Evolutionary conservation across 2,888 invertebrate species (phyloP), one percentile per base, ranked within the genome.

Genomic region (Pardosa pseudoannulata): DNA sequence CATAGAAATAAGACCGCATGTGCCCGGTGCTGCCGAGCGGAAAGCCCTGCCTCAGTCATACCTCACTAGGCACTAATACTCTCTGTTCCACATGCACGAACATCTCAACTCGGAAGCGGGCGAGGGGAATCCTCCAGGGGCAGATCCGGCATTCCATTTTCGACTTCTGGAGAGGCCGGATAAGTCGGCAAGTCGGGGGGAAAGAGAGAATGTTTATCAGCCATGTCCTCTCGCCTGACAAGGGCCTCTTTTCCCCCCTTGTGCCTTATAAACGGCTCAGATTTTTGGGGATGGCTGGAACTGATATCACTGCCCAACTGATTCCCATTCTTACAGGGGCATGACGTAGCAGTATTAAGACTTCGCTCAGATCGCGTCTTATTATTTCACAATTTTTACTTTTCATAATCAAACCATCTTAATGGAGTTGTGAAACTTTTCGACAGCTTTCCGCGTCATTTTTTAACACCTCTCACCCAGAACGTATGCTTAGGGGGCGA

Each of bases 1-100:
- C 23, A 2, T 46, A 1, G 3, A 56, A 56, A 56, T 56, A 56
- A 56, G 6, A 56, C 16, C 56, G 23, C 23, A 56, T 56, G 23
- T 23, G 23, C 23, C 56, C 16, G 5, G 23, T 5, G 56, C 23
- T 19, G 1, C 56, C n/a, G 56, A 19, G 56, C 56, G 23, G n/a
- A 56, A 56, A 56, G n/a, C n/a, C 19, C 23, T 23, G n/a, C 23
- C 56, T 23, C 19, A 56, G 56, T 56, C 56, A 56, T 56, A 56
- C 56, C 56, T 56, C 56, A 56, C 56, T 56, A 56, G 23, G 23
- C 23, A 23, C 56, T 56, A 56, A 56, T 56, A 56, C 56, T 56
- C 56, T 36, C 23, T 56, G 56, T 56, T 56, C 56, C 56, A 56
- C 56, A 56, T 56, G 56, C 56, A 56, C 23, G 56, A 23, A 23